Percentiles rank a stretch among this genome's conserved stretches.
Conservation (phyloP, 2,888 invertebrate genomes). For the Prosopocoilus inquinatus region DNA sequence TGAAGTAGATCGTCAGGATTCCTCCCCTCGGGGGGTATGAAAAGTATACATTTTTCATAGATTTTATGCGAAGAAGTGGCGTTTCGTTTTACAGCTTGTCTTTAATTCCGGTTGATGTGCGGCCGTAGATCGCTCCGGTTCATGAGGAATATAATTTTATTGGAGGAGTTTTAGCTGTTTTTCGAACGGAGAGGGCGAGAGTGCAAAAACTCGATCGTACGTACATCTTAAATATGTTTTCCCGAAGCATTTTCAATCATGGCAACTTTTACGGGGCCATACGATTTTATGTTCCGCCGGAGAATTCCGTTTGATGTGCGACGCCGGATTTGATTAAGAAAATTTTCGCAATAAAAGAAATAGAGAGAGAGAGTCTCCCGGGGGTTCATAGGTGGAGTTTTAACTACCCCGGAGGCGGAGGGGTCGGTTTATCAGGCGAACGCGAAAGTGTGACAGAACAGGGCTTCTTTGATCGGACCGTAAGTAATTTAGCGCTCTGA, state of each 20-base stretch:
- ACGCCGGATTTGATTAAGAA: slow-evolving; percentile 43
- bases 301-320: slow-evolving; percentile 40
- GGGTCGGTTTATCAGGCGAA: slow-evolving; percentile 34
- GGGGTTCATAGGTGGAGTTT: slow-evolving; percentile 26
- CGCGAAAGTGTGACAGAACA: slow-evolving; percentile 33
- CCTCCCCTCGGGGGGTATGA: no score
- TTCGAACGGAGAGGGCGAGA: not conserved
- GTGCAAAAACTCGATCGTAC: not conserved
- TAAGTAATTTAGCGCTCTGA: slow-evolving; percentile 40
- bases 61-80: not conserved
- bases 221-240: slow-evolving; percentile 36
- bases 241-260: slow-evolving; percentile 40
- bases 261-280: slow-evolving; percentile 38
- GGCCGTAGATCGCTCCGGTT: not conserved
- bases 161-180: not conserved
- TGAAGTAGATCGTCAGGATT: no score
- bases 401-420: slow-evolving; percentile 18
- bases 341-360: slow-evolving; percentile 37
- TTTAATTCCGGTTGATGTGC: not conserved
- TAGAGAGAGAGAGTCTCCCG: slow-evolving; percentile 10
- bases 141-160: not conserved
- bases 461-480: slow-evolving; percentile 39
- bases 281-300: slow-evolving; percentile 39
- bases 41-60: no score
- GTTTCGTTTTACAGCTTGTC: not conserved